Evolutionary conservation across 2,113 vertebrate genomes (phyloP), one percentile per base, ranked within the genome.

Genomic region (Seriola quinqueradiata): DNA sequence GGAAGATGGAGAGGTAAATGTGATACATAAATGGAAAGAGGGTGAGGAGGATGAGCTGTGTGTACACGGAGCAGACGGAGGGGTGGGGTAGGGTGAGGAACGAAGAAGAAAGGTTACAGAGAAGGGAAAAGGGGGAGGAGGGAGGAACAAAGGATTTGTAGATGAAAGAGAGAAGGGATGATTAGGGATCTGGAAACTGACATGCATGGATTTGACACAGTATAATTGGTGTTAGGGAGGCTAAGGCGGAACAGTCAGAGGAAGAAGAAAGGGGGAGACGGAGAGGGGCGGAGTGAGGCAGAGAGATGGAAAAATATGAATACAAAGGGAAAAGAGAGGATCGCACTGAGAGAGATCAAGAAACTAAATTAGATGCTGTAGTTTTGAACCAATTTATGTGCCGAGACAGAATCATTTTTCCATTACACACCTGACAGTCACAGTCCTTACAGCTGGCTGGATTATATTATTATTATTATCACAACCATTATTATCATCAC

Each of bases 151-250:
- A 93, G 92, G 92, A 89, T 91, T 87, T 84, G 74, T 8, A 89
- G 90, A 93, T 92, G 92, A 93, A 92, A 93, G 92, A 90, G 88
- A 89, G 92, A 75, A 85, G 79, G 84, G 85, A 92, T 93, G 92
- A 93, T 94, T 92, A 92, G 92, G 89, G 90, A 92, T 93, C 89
- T 92, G 91, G 86, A 92, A 92, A 88, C 80, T 91, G 93, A 92
- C 92, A 93, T 92, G 90, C 88, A 92, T 91, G 90, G 90, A 94
- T 94, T 92, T 94, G 92, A 93, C 92, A 92, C 92, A 86, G 89
- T 84, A 90, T 92, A 94, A 94, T 94, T 94, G 92, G 92, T 92
- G 92, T 92, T 90, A 90, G 89, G 68, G 77, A 77, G 83, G 76
- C 90, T 84, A 68, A 71, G 86, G 81, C 79, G 28, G 83, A 90